These are phyloP conservation scores for Folsomia candida DNA, from an alignment of 2,888 invertebrate genomes.

Conservation along the genomic window DNA sequence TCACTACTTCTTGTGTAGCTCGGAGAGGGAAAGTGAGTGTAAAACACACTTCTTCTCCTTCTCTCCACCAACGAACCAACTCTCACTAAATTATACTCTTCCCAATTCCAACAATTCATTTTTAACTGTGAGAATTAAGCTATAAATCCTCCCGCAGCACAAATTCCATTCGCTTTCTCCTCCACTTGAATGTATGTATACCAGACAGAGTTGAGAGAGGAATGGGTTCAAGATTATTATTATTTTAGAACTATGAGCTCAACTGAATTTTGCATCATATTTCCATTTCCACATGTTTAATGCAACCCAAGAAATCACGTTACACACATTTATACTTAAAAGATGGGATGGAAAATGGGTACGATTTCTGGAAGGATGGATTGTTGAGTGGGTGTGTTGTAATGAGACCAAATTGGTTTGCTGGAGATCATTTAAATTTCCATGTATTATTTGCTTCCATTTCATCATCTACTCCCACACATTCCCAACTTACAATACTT, in stretches of 20 bases:
- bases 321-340: no score
- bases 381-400: no score
- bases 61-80: neutral
- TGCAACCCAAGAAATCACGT: neutral
- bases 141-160: neutral
- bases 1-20: no score
- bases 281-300: neutral
- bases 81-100: neutral
- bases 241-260: no score
- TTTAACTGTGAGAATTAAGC: neutral
- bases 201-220: neutral
- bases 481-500: no score
- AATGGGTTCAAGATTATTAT: neutral
- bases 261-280: neutral
- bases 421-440: no score
- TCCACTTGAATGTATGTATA: no score
- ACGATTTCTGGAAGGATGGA: no score
- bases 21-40: no score
- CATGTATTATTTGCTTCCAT: no score
- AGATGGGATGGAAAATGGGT: no score
- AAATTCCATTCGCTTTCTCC: neutral
- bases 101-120: slow-evolving; percentile 3
- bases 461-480: no score
- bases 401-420: neutral
- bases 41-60: neutral